These are phyloP conservation scores for Drosophila incognita DNA, from an alignment of 2,888 invertebrate genomes.

Conservation along the genomic window DNA sequence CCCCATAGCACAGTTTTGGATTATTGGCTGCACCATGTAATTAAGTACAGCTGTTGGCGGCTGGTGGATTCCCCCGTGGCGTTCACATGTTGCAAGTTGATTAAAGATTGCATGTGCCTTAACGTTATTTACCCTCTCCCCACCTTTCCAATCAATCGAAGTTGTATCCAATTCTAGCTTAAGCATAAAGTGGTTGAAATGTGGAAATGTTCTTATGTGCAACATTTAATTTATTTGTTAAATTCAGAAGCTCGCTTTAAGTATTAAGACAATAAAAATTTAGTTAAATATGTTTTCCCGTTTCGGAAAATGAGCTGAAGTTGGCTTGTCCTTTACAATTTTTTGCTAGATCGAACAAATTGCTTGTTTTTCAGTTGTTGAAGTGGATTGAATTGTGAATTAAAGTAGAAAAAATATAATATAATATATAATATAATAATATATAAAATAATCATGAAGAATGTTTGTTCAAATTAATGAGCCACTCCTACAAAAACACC, in stretches of 20 bases:
- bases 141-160: slow-evolving; percentile 6
- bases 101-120: slow-evolving; percentile 57
- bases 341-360: background rate
- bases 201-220: background rate
- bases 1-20: slow-evolving; percentile 5
- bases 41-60: slow-evolving; percentile 67
- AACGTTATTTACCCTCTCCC: background rate
- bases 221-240: background rate
- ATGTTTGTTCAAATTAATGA: background rate
- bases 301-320: background rate
- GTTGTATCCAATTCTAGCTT: background rate
- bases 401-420: background rate
- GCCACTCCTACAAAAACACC: background rate
- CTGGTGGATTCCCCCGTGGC: slow-evolving; percentile 47
- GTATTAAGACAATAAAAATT: background rate
- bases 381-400: background rate
- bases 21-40: slow-evolving; percentile 52
- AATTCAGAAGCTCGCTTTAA: background rate
- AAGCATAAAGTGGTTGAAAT: slow-evolving; percentile 1
- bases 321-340: background rate
- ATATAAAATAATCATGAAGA: background rate
- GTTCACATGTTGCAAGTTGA: slow-evolving; percentile 44
- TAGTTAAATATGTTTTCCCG: too few relatives aligned
- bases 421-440: too few relatives aligned
- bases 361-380: background rate